Percentiles rank a stretch among this genome's conserved stretches.
Evolutionary conservation across 2,888 invertebrate genomes (phyloP).

Genomic region (Andrena camellia): DNA sequence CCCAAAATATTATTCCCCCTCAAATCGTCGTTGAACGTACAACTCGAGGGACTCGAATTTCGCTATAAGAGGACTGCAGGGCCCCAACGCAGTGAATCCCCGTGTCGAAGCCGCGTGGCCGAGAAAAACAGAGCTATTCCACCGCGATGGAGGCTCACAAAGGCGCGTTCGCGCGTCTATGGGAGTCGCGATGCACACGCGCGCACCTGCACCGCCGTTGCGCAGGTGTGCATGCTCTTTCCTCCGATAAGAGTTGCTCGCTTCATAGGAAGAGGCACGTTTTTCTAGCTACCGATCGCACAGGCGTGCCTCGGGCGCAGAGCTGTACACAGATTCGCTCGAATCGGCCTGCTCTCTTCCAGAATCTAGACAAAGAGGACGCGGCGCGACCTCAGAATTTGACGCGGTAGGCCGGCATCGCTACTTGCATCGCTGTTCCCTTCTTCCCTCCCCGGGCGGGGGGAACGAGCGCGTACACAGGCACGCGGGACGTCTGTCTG

Average conservation of each 20-base stretch:
- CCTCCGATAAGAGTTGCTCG: conserved; percentile 14
- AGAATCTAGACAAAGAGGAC: not conserved
- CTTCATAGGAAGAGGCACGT: conserved; percentile 25
- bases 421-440: conserved; percentile 11
- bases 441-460: not conserved
- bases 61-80: too few relatives aligned
- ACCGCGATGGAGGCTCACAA: conserved; percentile 9
- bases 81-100: too few relatives aligned
- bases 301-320: too few relatives aligned
- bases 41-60: too few relatives aligned
- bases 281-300: conserved; percentile 7
- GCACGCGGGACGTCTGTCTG: conserved; percentile 21
- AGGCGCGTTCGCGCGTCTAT: conserved; percentile 2
- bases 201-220: conserved; percentile 23
- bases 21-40: too few relatives aligned
- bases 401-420: not conserved
- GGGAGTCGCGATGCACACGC: conserved; percentile 26
- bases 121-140: too few relatives aligned
- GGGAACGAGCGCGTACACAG: conserved; percentile 23
- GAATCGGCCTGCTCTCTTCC: not conserved
- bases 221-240: conserved; percentile 55
- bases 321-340: not conserved
- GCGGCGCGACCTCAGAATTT: not conserved
- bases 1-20: too few relatives aligned
- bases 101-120: too few relatives aligned